Conservation (phyloP, 2,888 invertebrate genomes). For the Synanthedon andrenaeformis region DNA sequence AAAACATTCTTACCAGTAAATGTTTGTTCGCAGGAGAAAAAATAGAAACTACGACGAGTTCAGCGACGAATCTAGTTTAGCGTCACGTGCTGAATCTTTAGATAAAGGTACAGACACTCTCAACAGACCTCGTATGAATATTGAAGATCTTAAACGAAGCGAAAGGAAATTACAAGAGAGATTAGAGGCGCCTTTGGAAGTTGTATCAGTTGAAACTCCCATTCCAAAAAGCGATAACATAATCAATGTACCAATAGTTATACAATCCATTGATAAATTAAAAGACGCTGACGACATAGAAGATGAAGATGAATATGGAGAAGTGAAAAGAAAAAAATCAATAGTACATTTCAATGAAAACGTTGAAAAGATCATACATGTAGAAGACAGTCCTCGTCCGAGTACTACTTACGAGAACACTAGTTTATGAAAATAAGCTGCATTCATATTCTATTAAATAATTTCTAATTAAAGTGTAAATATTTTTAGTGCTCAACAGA, state of each 20-base stretch:
- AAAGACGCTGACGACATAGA: conserved; percentile 44
- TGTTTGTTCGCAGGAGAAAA: conserved; percentile 33
- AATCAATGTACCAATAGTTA: conserved; percentile 28
- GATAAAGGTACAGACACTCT: conserved; percentile 18
- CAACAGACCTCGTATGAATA: conserved; percentile 36
- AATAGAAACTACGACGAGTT: conserved; percentile 36
- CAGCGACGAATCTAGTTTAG: conserved; percentile 35
- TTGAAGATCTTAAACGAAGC: conserved; percentile 48
- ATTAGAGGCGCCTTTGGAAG: conserved; percentile 36
- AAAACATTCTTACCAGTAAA: background rate
- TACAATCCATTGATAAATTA: conserved; percentile 55
- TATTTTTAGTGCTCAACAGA: background rate
- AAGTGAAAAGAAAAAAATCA: conserved; percentile 42
- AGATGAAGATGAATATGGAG: conserved; percentile 57
- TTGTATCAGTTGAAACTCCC: conserved; percentile 17
- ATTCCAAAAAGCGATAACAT: conserved; percentile 19
- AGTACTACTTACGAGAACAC: background rate
- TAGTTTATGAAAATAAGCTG: background rate
- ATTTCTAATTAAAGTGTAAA: background rate
- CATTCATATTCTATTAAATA: no score
- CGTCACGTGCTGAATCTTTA: conserved; percentile 29
- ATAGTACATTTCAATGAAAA: conserved; percentile 70
- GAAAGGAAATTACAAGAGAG: conserved; percentile 50
- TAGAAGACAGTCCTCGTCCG: conserved; percentile 39
- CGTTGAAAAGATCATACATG: conserved; percentile 62